phyloP scores from a whole-genome alignment of 2,113 vertebrate genomes.

The Anser brachyrhynchus region DNA sequence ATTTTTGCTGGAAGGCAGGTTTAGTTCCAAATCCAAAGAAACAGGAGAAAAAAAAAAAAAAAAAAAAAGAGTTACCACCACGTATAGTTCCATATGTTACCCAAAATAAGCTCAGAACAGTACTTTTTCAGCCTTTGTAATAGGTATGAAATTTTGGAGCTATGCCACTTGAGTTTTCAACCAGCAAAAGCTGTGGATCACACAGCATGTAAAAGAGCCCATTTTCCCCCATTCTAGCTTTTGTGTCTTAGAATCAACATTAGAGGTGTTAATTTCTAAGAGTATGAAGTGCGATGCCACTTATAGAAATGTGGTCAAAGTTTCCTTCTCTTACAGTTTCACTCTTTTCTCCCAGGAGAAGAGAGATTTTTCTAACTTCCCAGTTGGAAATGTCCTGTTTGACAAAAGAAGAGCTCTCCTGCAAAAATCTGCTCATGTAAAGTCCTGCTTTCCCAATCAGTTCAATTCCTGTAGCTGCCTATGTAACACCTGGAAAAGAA shows the following conservation, averaged over 20 bases:
- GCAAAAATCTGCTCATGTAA: background rate
- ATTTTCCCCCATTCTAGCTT: background rate
- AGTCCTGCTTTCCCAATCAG: background rate
- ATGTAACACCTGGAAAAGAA: background rate
- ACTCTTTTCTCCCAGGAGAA: background rate
- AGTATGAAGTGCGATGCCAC: background rate
- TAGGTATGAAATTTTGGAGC: background rate
- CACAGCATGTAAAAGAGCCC: background rate
- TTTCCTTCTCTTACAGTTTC: background rate
- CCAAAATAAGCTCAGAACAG: background rate
- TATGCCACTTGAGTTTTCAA: background rate
- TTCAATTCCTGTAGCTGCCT: background rate
- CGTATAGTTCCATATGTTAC: accelerated
- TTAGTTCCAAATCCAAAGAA: background rate
- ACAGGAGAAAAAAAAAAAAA: background rate
- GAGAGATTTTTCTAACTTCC: background rate
- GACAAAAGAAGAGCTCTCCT: background rate
- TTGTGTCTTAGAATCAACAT: background rate
- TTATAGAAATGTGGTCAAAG: background rate
- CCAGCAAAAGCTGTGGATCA: background rate
- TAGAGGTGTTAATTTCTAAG: background rate
- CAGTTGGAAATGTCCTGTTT: background rate
- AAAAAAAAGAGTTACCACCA: background rate
- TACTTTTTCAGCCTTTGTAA: background rate
- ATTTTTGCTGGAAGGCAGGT: accelerated